phyloP scores from a whole-genome alignment of 2,888 invertebrate genomes.

The Teleiodes luculella region DNA sequence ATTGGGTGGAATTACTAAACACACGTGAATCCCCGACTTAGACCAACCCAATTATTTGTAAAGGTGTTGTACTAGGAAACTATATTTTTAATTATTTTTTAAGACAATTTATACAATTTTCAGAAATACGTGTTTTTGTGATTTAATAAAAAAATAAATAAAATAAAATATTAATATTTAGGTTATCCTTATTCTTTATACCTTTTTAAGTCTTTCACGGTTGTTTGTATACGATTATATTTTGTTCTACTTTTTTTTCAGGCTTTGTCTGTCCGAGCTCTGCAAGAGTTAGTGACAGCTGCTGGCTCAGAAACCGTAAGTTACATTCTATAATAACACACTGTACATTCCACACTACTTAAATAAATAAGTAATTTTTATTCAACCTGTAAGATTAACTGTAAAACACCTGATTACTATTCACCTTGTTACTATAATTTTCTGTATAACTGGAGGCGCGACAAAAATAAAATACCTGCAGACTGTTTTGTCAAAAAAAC shows the following conservation, averaged over 20 bases:
- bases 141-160: too few species aligned
- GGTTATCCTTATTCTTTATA: too few species aligned
- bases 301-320: conserved; percentile 95
- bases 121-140: too few species aligned
- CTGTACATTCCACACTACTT: conserved; percentile 7
- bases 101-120: too few species aligned
- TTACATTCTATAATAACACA: conserved; percentile 25
- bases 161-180: too few species aligned
- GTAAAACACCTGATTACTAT: conserved; percentile 42
- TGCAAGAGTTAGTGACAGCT: conserved; percentile 99
- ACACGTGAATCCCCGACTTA: too few species aligned
- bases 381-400: conserved; percentile 54
- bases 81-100: too few species aligned
- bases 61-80: too few species aligned
- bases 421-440: conserved; percentile 35
- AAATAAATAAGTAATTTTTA: conserved; percentile 18
- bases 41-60: too few species aligned
- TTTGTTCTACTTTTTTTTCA: conserved; percentile 31
- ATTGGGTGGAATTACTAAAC: too few species aligned
- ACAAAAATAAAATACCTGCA: conserved; percentile 2
- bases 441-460: conserved; percentile 23
- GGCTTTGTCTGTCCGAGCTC: conserved; percentile 97
- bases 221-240: not conserved
- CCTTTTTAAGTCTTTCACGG: too few species aligned
- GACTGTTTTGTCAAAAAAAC: not conserved